Base-by-base conservation (phyloP, 2,113 vertebrate genomes). In the Bubo bubo region DNA sequence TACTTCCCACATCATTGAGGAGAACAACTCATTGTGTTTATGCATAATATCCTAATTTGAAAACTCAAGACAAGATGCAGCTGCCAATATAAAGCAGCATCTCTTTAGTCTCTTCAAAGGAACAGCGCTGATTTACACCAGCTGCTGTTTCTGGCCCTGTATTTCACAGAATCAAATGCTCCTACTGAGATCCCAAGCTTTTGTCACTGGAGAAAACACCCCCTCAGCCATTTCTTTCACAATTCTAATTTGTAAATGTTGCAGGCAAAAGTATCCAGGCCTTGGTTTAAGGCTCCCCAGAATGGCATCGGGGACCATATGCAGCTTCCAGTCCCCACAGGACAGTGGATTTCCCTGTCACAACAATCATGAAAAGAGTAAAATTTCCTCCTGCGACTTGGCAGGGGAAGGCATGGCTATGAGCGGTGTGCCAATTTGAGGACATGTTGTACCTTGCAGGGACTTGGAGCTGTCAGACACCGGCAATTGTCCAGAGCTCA, bases 1-100 rank as follows among this genome's bases (percentile, higher is more conserved):
- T 84, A 56, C 89, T 81, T 94, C 94, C 94, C 86, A 95, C 62
- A 91, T 22, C 84, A 80, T 1, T 30, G n/a, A 92, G 70, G 63
- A 84, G 68, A 93, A 73, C 41, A 67, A 32, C 64, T 84, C 47
- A 5, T 14, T 64, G 67, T 73, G 50, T 88, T 95, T 73, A 90
- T 67, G 50, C 32, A 35, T 52, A 72, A 71, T 59, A 71, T 28
- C 23, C 34, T 63, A 59, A 88, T 86, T 41, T 63, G 37, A 88
- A 94, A 94, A 77, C 34, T 41, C 35, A 43, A 37, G 41, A 73
- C 79, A 80, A 81, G 64, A 84, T 68, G 39, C 56, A 83, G n/a
- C 34, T 92, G 55, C 30, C 6, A 3, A 75, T 79, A 70, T 28
- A 72, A 94, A 86, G 49, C 50, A 19, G 18, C 43, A 45, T n/a